A percentile compares a stretch with the other conserved stretches of the same genome.
Conservation (phyloP, 2,888 invertebrate species). For the Congeria kusceri region DNA sequence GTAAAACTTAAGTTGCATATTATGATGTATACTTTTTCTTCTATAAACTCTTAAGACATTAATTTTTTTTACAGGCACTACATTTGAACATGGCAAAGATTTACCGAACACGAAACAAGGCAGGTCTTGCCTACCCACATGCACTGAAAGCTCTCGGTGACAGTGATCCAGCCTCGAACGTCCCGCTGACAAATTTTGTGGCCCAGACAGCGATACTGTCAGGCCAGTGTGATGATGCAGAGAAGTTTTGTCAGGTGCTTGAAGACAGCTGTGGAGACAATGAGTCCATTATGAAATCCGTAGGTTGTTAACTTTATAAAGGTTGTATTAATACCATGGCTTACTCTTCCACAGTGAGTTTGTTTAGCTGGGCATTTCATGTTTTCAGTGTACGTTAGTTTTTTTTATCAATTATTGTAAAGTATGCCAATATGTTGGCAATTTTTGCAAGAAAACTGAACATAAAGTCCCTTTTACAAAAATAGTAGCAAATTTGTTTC, state of each 20-base stretch:
- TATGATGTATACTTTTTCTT: too few species aligned
- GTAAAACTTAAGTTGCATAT: too few species aligned
- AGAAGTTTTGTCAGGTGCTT: slow-evolving; percentile 43
- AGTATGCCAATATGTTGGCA: too few species aligned
- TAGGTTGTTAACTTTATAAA: background rate
- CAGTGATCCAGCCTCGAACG: slow-evolving; percentile 22
- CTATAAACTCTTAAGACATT: too few species aligned
- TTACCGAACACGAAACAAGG: slow-evolving; percentile 18
- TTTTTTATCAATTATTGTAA: too few species aligned
- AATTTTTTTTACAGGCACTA: slow-evolving; percentile 39
- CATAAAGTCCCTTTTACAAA: too few species aligned
- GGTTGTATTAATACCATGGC: too few species aligned
- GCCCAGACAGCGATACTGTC: slow-evolving; percentile 46
- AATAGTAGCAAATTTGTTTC: too few species aligned
- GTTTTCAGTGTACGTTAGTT: too few species aligned
- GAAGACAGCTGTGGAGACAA: slow-evolving; percentile 40
- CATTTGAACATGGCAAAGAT: slow-evolving; percentile 48
- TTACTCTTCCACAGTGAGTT: too few species aligned
- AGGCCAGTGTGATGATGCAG: slow-evolving; percentile 39
- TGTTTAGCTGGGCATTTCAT: too few species aligned
- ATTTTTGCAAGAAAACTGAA: too few species aligned
- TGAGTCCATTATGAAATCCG: slow-evolving; percentile 2
- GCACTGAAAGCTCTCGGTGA: slow-evolving; percentile 26
- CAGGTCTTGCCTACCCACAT: slow-evolving; percentile 23
- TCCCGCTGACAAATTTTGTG: slow-evolving; percentile 30